These are phyloP conservation scores for Notothenia coriiceps DNA, from an alignment of 2,113 vertebrate species.

Conservation along the genomic window DNA sequence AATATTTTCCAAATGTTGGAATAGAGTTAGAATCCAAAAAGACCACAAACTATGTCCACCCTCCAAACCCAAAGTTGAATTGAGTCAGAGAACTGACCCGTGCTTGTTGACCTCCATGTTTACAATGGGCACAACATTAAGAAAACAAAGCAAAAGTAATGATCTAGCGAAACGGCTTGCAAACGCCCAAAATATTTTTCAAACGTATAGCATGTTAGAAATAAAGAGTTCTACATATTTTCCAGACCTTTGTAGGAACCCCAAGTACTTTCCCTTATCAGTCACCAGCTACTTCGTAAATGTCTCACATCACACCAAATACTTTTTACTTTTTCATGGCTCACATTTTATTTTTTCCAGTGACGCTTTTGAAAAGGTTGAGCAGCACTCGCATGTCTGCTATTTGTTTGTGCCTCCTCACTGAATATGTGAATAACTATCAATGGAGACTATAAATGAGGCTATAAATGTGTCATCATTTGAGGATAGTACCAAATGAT, in stretches of 20 bases:
- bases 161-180: too few species aligned
- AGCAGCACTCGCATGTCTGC: slow-evolving; percentile 1
- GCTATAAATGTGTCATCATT: slow-evolving; percentile 1
- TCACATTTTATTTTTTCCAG: neutral
- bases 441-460: slow-evolving; percentile 7
- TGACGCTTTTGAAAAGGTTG: neutral
- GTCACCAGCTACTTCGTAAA: neutral
- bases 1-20: too few species aligned
- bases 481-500: neutral
- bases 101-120: too few species aligned
- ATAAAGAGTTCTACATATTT: neutral
- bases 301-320: slow-evolving; percentile 31
- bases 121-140: too few species aligned
- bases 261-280: slow-evolving; percentile 7
- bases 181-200: too few species aligned
- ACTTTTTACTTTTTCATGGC: neutral
- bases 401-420: slow-evolving; percentile 5
- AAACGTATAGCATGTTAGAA: too few species aligned
- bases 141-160: too few species aligned
- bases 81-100: too few species aligned
- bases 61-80: too few species aligned
- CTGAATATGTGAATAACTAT: neutral
- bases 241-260: slow-evolving; percentile 33
- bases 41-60: too few species aligned
- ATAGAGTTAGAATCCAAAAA: too few species aligned